Conservation (phyloP, 2,888 invertebrate genomes). For the Deladenus siricidicola region DNA sequence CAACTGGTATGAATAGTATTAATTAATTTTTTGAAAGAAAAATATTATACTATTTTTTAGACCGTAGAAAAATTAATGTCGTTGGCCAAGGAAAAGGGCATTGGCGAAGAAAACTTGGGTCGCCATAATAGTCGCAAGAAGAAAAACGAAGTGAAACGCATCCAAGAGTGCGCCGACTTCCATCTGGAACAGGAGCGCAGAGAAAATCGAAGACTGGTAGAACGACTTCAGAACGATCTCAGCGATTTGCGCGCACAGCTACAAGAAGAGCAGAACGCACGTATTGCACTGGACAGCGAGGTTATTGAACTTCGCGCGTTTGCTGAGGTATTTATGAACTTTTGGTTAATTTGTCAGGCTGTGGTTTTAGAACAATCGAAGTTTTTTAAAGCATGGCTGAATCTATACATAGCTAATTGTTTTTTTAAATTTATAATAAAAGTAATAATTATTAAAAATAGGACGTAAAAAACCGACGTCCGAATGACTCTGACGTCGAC, state of each 20-base stretch:
- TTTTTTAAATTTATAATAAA: background rate
- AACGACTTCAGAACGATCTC: constrained; percentile 6
- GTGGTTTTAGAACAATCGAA: background rate
- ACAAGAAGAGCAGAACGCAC: constrained; percentile 11
- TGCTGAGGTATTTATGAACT: constrained; percentile 3
- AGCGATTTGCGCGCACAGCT: constrained; percentile 3
- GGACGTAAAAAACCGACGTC: constrained; percentile 6
- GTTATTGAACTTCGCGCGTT: constrained; percentile 6
- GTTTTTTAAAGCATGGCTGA: background rate
- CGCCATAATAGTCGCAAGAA: constrained; percentile 17
- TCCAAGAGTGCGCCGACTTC: constrained; percentile 13
- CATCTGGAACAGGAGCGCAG: constrained; percentile 11
- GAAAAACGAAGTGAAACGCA: constrained; percentile 16
- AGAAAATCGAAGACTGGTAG: constrained; percentile 12
- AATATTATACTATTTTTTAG: constrained; percentile 9
- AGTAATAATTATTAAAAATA: background rate
- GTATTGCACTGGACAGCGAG: constrained; percentile 6
- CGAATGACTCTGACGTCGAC: constrained; percentile 2
- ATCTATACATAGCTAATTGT: background rate
- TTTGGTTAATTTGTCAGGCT: background rate
- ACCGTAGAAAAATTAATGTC: constrained; percentile 14
- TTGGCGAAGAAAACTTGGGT: constrained; percentile 10
- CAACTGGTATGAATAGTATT: constrained; percentile 20
- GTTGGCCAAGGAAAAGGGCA: constrained; percentile 21
- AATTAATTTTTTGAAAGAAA: constrained; percentile 9